phyloP scores from a whole-genome alignment of 2,797 vertebrate genomes.

The Craterocephalus amniculus region DNA sequence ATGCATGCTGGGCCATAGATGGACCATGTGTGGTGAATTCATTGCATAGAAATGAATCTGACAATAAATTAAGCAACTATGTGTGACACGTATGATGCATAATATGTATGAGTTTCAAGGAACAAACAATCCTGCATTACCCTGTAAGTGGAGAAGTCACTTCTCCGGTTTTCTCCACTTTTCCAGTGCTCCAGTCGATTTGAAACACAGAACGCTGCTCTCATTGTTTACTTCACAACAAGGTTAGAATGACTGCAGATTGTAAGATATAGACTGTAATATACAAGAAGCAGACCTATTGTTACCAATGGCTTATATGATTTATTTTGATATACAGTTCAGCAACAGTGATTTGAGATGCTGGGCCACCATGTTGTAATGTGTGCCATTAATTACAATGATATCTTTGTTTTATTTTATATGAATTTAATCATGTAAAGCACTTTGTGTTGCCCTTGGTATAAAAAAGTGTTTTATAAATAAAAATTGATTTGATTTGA shows the following conservation, averaged over 20 bases:
- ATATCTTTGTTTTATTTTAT: too few species aligned
- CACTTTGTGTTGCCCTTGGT: too few species aligned
- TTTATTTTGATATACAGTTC: too few species aligned
- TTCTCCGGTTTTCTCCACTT: too few species aligned
- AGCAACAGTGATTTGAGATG: too few species aligned
- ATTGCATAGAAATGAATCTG: conserved; percentile 64
- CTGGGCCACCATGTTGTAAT: too few species aligned
- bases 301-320: not conserved
- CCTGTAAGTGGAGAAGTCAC: conserved; percentile 26
- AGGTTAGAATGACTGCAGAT: not conserved
- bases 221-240: conserved; percentile 15
- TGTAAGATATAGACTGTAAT: not conserved
- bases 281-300: not conserved
- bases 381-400: too few species aligned
- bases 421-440: too few species aligned
- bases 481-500: too few species aligned
- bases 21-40: conserved; percentile 49
- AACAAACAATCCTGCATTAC: conserved; percentile 29
- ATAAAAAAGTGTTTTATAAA: too few species aligned
- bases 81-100: conserved; percentile 60
- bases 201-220: conserved; percentile 4
- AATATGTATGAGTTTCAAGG: conserved; percentile 59
- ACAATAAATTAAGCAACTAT: conserved; percentile 61
- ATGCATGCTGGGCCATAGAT: conserved; percentile 49
- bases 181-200: not conserved